Evolutionary conservation across 2,797 vertebrate species (phyloP).

Genomic region (Amblyraja radiata): DNA sequence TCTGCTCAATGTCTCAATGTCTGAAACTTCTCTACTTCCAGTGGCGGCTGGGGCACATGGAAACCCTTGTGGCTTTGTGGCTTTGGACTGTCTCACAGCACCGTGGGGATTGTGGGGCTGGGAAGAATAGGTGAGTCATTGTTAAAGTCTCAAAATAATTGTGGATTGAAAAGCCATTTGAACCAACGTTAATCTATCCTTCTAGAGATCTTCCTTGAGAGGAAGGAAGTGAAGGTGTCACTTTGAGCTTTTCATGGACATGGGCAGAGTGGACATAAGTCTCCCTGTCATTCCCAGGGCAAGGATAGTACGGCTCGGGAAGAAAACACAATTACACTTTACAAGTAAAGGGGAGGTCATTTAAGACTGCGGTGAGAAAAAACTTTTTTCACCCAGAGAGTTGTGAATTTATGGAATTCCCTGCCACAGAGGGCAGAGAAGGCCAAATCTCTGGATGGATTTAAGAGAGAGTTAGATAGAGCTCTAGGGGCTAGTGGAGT

Average conservation of each 20-base stretch:
- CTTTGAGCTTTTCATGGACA: background rate
- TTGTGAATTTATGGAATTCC: too few relatives aligned
- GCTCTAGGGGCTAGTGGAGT: too few relatives aligned
- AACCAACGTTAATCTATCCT: background rate
- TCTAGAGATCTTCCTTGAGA: background rate
- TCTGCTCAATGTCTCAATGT: background rate
- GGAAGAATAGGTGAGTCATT: slow-evolving; percentile 66
- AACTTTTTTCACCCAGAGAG: too few relatives aligned
- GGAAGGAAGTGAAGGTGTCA: background rate
- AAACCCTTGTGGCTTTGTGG: slow-evolving; percentile 67
- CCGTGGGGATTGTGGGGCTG: slow-evolving; percentile 71
- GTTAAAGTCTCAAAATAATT: background rate
- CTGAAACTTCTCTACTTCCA: slow-evolving; percentile 43
- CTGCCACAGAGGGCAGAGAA: too few relatives aligned
- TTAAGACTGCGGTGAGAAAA: too few relatives aligned
- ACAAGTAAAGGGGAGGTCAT: too few relatives aligned
- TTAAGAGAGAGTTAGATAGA: too few relatives aligned
- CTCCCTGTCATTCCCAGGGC: background rate
- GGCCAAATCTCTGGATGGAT: too few relatives aligned
- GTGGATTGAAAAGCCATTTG: background rate
- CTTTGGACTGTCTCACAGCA: slow-evolving; percentile 64
- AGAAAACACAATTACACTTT: background rate
- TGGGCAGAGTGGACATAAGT: background rate
- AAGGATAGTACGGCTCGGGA: background rate
- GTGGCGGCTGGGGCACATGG: slow-evolving; percentile 71